Evolutionary conservation across 2,113 vertebrate species (phyloP).

Genomic region (Microtus montanus): DNA sequence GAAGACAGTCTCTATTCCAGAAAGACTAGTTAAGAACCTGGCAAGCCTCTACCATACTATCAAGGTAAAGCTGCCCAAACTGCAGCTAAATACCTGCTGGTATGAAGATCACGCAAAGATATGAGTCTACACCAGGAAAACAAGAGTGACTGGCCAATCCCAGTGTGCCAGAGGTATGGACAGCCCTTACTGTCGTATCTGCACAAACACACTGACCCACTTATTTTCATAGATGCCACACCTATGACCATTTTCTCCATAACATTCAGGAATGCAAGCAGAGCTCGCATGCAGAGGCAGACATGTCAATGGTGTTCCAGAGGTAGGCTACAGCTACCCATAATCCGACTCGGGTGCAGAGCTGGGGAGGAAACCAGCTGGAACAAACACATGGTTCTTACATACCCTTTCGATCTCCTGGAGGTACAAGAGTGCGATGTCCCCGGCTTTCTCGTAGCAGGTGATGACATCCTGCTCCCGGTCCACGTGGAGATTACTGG

Average conservation of each 20-base stretch:
- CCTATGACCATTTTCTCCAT: not conserved
- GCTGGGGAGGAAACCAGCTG: not conserved
- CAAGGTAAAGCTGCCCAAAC: not conserved
- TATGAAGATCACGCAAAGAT: not conserved
- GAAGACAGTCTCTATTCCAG: not conserved
- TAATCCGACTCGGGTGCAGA: not conserved
- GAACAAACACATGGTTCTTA: not conserved
- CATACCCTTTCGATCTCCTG: slow-evolving; percentile 97
- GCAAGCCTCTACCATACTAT: not conserved
- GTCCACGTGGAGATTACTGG: slow-evolving; percentile 87
- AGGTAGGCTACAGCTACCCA: not conserved
- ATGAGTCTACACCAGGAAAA: not conserved
- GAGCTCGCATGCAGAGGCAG: not conserved
- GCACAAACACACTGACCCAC: not conserved
- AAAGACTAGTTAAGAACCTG: not conserved
- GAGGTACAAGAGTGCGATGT: slow-evolving; percentile 97
- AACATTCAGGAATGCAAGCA: not conserved
- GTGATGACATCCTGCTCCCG: slow-evolving; percentile 95
- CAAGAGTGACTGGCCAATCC: not conserved
- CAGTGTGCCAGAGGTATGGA: not conserved
- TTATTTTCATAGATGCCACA: not conserved
- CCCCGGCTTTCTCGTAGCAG: slow-evolving; percentile 98
- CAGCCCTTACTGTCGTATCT: not conserved
- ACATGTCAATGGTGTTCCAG: not conserved
- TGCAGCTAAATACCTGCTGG: not conserved